Conservation (phyloP, 2,888 invertebrate species). For the Acrocyrtus sp. region DNA sequence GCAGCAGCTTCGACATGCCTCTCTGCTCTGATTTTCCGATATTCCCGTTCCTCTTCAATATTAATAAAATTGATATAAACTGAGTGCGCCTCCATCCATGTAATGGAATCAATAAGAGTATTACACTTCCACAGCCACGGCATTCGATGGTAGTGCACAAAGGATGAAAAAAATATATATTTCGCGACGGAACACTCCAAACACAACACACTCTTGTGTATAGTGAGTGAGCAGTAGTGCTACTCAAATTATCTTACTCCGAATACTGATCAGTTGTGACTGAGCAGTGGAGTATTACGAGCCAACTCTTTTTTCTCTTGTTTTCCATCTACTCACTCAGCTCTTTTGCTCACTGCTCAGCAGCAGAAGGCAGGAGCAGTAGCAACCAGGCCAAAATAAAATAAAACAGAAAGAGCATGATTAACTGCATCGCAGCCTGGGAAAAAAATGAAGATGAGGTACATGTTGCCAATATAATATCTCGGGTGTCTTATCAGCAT, state of each 20-base stretch:
- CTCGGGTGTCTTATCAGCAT: neutral
- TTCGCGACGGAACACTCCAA: neutral
- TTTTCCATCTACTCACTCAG: neutral
- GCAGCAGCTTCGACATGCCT: too few species aligned
- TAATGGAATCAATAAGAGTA: neutral
- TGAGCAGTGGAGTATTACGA: slow-evolving; percentile 1
- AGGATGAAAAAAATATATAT: too few species aligned
- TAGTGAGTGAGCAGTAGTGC: too few species aligned
- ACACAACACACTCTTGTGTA: neutral
- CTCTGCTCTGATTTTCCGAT: too few species aligned
- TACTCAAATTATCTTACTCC: slow-evolving; percentile 7
- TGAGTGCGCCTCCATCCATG: too few species aligned
- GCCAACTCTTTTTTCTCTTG: neutral
- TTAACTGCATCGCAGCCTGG: neutral
- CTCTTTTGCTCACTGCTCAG: neutral
- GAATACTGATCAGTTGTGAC: slow-evolving; percentile 35
- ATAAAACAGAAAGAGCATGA: neutral
- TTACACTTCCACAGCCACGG: neutral
- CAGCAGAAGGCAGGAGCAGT: too few species aligned
- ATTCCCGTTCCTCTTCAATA: too few species aligned
- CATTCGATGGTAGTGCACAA: neutral
- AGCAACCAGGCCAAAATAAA: neutral
- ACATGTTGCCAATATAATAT: neutral
- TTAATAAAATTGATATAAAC: too few species aligned
- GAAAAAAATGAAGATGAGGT: too few species aligned